A percentile compares a stretch with the other conserved stretches of the same genome.
Evolutionary conservation across 2,888 invertebrate genomes (phyloP).

Genomic region (Pollenia griseotomentosa): DNA sequence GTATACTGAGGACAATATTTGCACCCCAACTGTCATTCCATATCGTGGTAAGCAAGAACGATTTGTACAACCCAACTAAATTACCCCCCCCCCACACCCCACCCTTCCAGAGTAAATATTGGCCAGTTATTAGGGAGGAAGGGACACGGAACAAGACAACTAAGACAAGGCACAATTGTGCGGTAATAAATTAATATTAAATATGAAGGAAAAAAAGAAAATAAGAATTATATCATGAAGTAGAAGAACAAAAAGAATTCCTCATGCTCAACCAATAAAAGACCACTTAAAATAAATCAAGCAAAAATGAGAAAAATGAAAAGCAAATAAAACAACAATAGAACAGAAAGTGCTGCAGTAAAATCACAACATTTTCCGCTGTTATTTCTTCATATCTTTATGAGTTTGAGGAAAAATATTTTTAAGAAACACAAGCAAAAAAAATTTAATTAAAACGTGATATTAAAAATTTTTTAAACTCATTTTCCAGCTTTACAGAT

Average conservation of each 20-base stretch:
- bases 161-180: conserved; percentile 66
- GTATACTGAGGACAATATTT: not conserved
- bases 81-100: not conserved
- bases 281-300: conserved; percentile 81
- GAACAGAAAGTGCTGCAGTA: conserved; percentile 44
- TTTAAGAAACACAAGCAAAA: conserved; percentile 22
- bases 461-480: conserved; percentile 44
- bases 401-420: conserved; percentile 52
- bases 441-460: conserved; percentile 53
- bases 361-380: conserved; percentile 57
- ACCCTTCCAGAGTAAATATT: conserved; percentile 11
- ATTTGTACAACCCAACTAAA: conserved; percentile 6
- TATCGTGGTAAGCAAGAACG: not conserved
- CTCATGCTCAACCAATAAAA: conserved; percentile 82
- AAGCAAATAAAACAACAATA: conserved; percentile 49
- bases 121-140: conserved; percentile 5
- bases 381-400: conserved; percentile 48
- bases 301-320: conserved; percentile 72
- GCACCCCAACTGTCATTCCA: conserved; percentile 3
- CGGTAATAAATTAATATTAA: conserved; percentile 72
- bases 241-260: conserved; percentile 78
- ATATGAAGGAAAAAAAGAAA: conserved; percentile 50
- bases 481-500: not conserved
- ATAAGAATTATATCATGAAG: not conserved
- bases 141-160: conserved; percentile 41